Evolutionary conservation across 2,888 invertebrate species (phyloP).

Genomic region (Emesis furor): DNA sequence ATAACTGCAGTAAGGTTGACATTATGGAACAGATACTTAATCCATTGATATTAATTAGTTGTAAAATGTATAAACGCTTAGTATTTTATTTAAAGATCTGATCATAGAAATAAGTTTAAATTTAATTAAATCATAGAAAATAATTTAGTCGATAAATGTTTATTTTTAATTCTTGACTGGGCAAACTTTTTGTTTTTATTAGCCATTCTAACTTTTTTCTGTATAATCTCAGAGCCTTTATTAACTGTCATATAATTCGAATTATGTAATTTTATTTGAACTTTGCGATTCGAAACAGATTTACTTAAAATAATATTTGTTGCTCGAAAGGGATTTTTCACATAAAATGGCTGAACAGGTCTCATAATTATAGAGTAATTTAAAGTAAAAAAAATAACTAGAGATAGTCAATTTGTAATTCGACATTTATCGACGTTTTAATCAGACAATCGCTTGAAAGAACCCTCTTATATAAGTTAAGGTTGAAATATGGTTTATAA

Average conservation of each 20-base stretch:
- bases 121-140: background rate
- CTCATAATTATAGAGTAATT: no score
- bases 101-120: slow-evolving; percentile 14
- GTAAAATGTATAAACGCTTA: slow-evolving; percentile 45
- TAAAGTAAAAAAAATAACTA: no score
- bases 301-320: background rate
- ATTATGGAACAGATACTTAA: background rate
- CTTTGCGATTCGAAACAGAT: background rate
- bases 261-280: background rate
- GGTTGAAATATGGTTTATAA: no score
- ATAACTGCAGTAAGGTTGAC: background rate
- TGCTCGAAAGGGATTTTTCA: background rate
- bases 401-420: no score
- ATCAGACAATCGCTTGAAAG: no score
- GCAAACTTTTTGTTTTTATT: background rate
- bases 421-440: no score
- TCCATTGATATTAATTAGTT: background rate
- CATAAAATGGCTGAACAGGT: background rate
- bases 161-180: background rate
- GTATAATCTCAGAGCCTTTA: background rate
- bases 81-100: slow-evolving; percentile 37
- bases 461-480: no score
- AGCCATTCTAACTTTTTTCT: background rate
- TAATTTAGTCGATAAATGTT: background rate
- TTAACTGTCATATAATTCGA: background rate